Base-by-base conservation (phyloP, 2,113 vertebrate species). In the Pachypanchax playfairii region DNA sequence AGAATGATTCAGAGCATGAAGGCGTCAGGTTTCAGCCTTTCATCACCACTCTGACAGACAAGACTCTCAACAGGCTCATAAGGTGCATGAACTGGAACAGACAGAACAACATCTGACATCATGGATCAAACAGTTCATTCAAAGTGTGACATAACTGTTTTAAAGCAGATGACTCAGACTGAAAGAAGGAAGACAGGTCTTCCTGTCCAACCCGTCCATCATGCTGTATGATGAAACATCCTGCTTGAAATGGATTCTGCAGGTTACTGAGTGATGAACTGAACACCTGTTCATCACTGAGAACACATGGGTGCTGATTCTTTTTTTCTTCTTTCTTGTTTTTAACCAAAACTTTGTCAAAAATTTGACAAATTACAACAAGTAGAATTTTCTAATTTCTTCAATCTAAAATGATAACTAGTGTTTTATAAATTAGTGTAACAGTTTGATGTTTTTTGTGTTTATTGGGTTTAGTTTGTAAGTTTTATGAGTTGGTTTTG, bases 11-110 rank as follows among this genome's bases (percentile, higher is more conserved):
- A 4, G 9, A 1, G 12, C 48, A 54, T 13, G 4, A 61, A 65
- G 41, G 54, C 43, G 44, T 43, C 33, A 15, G 44, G 29, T 43
- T 60, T 69, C 62, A 73, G 64, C 51, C 65, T 69, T n/a, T 68
- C 57, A 64, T 58, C 61, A 54, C 63, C 6, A 51, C 59, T 68
- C 52, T 85, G 85, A 88, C 80, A 86, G 75, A 80, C 74, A 51
- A 65, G 50, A 72, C 61, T 79, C 84, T 88, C 73, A 84, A 87
- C 75, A 83, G 73, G 29, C 73, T 69, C 38, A 63, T 84, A 83
- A 87, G 59, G 47, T 53, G 62, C 67, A 54, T 64, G 62, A 67
- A 54, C 41, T 22, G 56, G 73, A 43, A 44, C 52, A 38, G 60
- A 49, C 63, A 53, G 49, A 72, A 61, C 62, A 70, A 49, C 64